Evolutionary conservation across 1,140 invertebrate species (phyloP).

Genomic region (Ceratosolen fusciceps): DNA sequence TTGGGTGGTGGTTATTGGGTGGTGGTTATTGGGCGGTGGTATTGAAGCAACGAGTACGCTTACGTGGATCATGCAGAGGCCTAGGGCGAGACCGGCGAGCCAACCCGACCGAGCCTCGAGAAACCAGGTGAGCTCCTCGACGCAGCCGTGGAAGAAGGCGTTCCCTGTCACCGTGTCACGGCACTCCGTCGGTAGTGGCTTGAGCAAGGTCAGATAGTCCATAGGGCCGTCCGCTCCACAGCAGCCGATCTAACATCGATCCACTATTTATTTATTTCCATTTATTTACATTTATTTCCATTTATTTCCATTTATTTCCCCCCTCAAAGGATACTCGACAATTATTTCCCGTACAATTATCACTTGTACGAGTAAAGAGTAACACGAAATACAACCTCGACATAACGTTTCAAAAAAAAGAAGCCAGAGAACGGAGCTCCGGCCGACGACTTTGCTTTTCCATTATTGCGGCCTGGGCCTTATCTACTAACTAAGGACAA

Average conservation of each 20-base stretch:
- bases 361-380: too few relatives aligned
- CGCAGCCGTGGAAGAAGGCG: constrained; percentile 88
- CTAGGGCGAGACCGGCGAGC: constrained; percentile 84
- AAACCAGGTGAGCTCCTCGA: constrained; percentile 87
- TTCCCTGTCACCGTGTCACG: constrained; percentile 90
- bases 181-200: constrained; percentile 85
- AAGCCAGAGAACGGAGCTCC: too few relatives aligned
- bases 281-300: neutral
- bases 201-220: constrained; percentile 82
- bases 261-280: neutral
- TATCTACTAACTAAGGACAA: too few relatives aligned
- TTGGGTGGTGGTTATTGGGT: neutral
- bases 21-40: neutral
- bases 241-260: constrained; percentile 80
- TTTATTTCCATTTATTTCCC: neutral
- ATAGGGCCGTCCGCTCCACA: constrained; percentile 86
- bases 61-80: constrained; percentile 82
- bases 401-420: too few relatives aligned
- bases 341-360: too few relatives aligned
- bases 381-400: too few relatives aligned
- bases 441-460: too few relatives aligned
- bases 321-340: too few relatives aligned
- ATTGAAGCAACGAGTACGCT: constrained; percentile 55
- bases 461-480: too few relatives aligned
- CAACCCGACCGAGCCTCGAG: constrained; percentile 86